Base-by-base conservation (phyloP, 2,113 vertebrate species). In the Microcebus jonahi region DNA sequence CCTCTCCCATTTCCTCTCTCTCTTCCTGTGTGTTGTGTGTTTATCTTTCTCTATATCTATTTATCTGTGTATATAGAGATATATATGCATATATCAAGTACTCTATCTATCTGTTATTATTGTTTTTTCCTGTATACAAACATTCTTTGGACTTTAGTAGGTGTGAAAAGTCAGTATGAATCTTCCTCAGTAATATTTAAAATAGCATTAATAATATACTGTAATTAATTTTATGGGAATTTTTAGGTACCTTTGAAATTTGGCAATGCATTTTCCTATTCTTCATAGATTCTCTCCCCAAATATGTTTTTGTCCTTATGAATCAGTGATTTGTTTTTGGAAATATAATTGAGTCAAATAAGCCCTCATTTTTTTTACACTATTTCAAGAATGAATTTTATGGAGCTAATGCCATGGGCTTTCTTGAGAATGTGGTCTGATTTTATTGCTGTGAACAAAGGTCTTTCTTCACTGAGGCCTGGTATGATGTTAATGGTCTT, bases 271-370 rank as follows among this genome's bases (percentile, higher is more conserved):
- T 93, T 75, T 4, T 90, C 34, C 67, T 80, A 4, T 48, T 53
- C 15, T 68, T 89, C 42, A 29, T 75, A 96, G 15, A 65, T 67
- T 95, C 97, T 93, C 67, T 97, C 34, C 57, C 36, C 13, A 63
- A 15, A 17, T 80, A 34, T 45, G 94, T 95, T 96, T 96, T 92
- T 48, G 53, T 85, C 2, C 3, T 88, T 27, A 15, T 14, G 55
- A 94, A 73, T 97, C 84, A n/a, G 79, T 97, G 76, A 48, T 80
- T 76, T 97, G n/a, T 98, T 82, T 23, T 85, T 13, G 48, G 53
- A 90, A 81, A 93, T 91, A 18, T 25, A 92, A 85, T 70, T 75
- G 68, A 55, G 29, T 67, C 8, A 95, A 93, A 96, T 89, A 50
- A 88, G 29, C 45, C 91, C 91, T 45, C 8, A 65, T 8, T 65